Evolutionary conservation across 2,113 vertebrate genomes (phyloP), one percentile per base, ranked within the genome.

Genomic region (Melanerpes formicivorus): DNA sequence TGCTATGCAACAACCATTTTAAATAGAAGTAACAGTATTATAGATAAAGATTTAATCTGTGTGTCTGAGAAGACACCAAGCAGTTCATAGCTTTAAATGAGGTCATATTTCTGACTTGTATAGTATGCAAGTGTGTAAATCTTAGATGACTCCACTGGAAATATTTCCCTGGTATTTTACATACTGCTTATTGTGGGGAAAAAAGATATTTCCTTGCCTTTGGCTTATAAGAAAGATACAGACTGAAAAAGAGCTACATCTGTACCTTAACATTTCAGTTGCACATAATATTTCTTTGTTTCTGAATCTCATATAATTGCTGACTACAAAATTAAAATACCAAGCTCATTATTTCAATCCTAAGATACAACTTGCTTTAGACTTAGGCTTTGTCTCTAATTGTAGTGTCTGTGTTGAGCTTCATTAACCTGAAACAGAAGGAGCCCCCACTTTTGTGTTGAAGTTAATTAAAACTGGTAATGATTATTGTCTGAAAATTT

Each of bases 381-480:
- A 97, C 93, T 96, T 96, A 81, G 58, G 84, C 77, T 96, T 95
- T 93, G 88, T 92, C 81, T 96, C 77, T 97, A 95, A 98, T 95
- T 95, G 82, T 93, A 80, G 71, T 96, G 93, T 95, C 93, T 95
- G 73, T 84, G 94, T 94, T 95, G 95, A 93, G 97, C 96, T 97
- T 97, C 95, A 96, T 96, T 97, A 97, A 90, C 69, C 95, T 80
- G 93, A 94, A 96, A 95, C 91, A 93, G 96, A 97, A 96, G 7
- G 84, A 97, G 92, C 74, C 93, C 77, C 87, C 34, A 88, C 93
- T 96, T 97, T 97, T 97, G 93, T 97, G 92, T 90, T 95, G 95
- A 97, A 97, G 96, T 97, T 98, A 98, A 98, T 98, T 98, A 97
- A 97, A 97, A 88, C 97, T 97, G 93, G 97, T 97, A 97, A 98